Percentiles rank a stretch among this genome's conserved stretches.
Conservation (phyloP, 1,140 invertebrate species). For the Maconellicoccus hirsutus region DNA sequence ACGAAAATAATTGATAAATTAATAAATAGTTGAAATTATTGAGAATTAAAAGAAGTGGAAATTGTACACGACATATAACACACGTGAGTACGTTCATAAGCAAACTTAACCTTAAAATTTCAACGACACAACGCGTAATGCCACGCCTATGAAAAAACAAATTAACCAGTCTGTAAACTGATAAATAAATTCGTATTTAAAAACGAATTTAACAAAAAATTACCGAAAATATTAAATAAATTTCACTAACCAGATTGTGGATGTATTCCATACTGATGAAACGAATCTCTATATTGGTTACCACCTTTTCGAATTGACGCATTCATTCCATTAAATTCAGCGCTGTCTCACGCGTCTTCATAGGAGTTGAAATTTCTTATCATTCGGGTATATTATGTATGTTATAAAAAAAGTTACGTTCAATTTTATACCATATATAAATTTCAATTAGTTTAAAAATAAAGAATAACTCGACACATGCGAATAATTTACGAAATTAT, state of each 20-base stretch:
- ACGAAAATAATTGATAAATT: background rate
- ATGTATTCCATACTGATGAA: background rate
- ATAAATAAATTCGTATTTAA: background rate
- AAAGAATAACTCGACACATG: background rate
- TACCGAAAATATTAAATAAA: background rate
- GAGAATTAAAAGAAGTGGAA: background rate
- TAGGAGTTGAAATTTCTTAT: background rate
- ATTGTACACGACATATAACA: constrained; percentile 14
- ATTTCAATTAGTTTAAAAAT: background rate
- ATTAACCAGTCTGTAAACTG: background rate
- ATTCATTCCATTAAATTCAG: constrained; percentile 16
- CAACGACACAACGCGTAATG: constrained; percentile 8
- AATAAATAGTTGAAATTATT: background rate
- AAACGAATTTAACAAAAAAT: background rate
- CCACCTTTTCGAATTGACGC: constrained; percentile 5
- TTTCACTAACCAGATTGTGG: constrained; percentile 15
- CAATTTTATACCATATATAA: background rate
- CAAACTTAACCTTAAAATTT: constrained; percentile 22
- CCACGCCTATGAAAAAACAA: constrained; percentile 12
- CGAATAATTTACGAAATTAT: constrained; percentile 11
- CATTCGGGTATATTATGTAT: background rate
- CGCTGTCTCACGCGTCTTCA: constrained; percentile 11
- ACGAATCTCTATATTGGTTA: constrained; percentile 1
- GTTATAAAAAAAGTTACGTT: background rate
- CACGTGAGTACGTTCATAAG: constrained; percentile 16